Evolutionary conservation across 2,113 vertebrate genomes (phyloP).

Genomic region (Forbesichthys papilliferus): DNA sequence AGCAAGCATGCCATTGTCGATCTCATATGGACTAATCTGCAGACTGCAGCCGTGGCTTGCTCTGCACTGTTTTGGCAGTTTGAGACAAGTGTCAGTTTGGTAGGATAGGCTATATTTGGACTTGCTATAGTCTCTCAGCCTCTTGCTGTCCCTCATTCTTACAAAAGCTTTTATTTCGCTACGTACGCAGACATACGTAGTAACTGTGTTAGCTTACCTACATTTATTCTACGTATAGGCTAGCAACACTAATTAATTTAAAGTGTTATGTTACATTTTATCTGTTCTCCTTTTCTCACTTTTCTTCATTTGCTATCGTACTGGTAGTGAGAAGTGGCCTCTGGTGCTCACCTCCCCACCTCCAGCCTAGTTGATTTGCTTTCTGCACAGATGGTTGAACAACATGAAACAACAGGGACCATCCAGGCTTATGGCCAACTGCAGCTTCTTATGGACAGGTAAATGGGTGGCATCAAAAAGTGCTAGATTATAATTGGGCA

Average conservation of each 20-base stretch:
- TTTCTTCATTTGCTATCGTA: conserved; percentile 8
- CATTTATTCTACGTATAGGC: background rate
- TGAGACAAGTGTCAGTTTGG: conserved; percentile 16
- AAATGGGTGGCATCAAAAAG: conserved; percentile 33
- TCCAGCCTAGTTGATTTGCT: conserved; percentile 35
- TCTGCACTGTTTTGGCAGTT: conserved; percentile 40
- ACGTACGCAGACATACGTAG: too few species aligned
- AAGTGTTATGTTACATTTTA: background rate
- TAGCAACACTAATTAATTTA: background rate
- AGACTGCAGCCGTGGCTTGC: conserved; percentile 8
- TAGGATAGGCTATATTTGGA: conserved; percentile 10
- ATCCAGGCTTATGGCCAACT: conserved; percentile 57
- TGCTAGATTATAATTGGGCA: conserved; percentile 47
- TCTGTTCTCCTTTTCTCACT: background rate
- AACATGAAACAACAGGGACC: conserved; percentile 59
- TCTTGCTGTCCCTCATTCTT: conserved; percentile 6
- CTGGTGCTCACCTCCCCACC: conserved; percentile 38
- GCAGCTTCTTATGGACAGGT: conserved; percentile 56
- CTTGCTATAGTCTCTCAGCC: conserved; percentile 5
- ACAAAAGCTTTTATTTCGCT: background rate
- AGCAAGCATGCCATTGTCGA: background rate
- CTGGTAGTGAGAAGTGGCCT: conserved; percentile 23
- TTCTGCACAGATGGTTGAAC: conserved; percentile 66
- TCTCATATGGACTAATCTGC: conserved; percentile 22
- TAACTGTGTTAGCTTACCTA: background rate